Base-by-base conservation (phyloP, 2,113 vertebrate species). In the Tichodroma muraria region DNA sequence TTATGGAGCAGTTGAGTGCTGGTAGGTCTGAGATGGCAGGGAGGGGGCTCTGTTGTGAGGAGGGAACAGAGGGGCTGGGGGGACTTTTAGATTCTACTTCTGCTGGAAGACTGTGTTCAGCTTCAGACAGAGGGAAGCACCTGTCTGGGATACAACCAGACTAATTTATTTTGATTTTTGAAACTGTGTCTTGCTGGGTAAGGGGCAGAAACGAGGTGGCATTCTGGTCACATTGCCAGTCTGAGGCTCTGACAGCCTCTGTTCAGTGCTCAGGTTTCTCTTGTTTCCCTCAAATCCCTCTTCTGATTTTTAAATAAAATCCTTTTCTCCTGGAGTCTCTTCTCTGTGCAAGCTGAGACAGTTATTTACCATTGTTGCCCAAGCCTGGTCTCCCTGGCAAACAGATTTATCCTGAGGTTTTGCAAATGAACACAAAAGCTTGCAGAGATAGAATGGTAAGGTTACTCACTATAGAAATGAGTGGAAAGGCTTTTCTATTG, bases 131-230 rank as follows among this genome's bases (percentile, higher is more conserved):
- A 84, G 64, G 33, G 42, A 64, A 56, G 19, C 6, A 15, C 0
- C 0, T 44, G 10, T 35, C 60, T 66, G 38, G 12, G 35, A 21
- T 85, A 22, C 0, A 1, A 59, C 24, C 30, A 37, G 16, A 15
- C 18, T 60, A 24, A 76, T 76, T 52, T 64, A 60, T 56, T 54
- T 81, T 69, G 31, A 14, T 56, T 91, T 86, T 49, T 53, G 65
- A 42, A 64, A 27, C 49, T 7, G 40, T 56, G 52, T 93, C 28
- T 20, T 76, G 22, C 49, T 76, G 45, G 9, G 3, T 63, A 33
- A 6, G 56, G 61, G 21, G 17, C 47, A 49, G 72, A 10, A 63
- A 37, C 0, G 2, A 65, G 23, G n/a, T 68, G 75, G 40, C 25
- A 22, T 76, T 77, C 38, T 9, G 10, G 21, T 47, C 77, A 37